phyloP scores from a whole-genome alignment of 2,113 vertebrate species.

The Mohoua ochrocephala region DNA sequence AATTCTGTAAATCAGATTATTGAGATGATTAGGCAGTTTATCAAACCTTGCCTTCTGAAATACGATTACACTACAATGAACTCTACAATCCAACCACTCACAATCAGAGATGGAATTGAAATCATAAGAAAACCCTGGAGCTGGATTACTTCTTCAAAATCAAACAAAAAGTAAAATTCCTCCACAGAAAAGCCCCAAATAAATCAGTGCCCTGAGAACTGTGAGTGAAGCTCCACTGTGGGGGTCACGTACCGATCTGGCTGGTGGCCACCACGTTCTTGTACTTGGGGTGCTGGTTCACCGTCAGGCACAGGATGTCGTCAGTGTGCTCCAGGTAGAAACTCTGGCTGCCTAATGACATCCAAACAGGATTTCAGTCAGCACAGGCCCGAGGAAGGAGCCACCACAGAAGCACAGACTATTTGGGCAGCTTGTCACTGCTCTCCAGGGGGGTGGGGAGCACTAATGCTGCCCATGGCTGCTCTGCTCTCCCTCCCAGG shows the following conservation, averaged over 20 bases:
- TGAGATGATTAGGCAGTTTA: background rate
- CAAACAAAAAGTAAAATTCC: background rate
- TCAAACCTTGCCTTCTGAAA: background rate
- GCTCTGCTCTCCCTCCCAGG: background rate
- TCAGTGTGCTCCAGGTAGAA: slow-evolving; percentile 98
- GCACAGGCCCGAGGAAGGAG: background rate
- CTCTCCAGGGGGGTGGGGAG: fast-evolving
- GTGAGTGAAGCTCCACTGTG: background rate
- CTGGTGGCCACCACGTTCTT: slow-evolving; percentile 94
- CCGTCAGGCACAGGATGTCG: slow-evolving; percentile 94
- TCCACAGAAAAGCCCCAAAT: background rate
- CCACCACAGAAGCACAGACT: background rate
- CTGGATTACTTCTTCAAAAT: background rate
- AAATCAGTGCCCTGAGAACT: background rate
- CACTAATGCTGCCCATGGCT: background rate
- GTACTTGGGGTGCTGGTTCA: slow-evolving; percentile 98
- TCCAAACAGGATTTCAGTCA: background rate
- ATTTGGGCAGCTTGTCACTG: background rate
- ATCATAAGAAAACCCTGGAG: background rate
- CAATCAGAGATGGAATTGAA: background rate
- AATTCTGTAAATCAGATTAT: background rate
- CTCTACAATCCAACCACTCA: background rate
- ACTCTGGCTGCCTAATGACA: slow-evolving; percentile 86
- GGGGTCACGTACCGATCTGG: slow-evolving; percentile 88
- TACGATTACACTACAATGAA: background rate